phyloP scores from a whole-genome alignment of 2,113 vertebrate genomes.

The Carettochelys insculpta region DNA sequence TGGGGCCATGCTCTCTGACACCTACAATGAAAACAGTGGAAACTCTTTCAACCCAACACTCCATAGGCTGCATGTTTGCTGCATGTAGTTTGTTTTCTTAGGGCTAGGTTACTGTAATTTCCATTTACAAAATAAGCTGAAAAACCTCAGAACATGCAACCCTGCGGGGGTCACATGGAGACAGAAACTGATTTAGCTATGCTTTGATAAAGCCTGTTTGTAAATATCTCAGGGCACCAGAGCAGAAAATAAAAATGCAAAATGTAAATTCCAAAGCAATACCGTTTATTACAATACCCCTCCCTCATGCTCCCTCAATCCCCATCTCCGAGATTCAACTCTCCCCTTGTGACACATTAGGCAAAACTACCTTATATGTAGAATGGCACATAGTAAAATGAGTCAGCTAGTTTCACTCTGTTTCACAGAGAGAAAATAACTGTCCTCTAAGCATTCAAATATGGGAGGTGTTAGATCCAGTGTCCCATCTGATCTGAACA shows the following conservation, averaged over 20 bases:
- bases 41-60: neutral
- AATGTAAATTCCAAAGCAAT: neutral
- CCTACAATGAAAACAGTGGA: slow-evolving; percentile 73
- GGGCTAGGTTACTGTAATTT: neutral
- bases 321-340: neutral
- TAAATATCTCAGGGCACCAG: neutral
- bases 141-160: neutral
- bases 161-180: neutral
- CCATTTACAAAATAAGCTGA: neutral
- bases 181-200: fast-evolving
- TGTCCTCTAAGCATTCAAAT: neutral
- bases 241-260: neutral
- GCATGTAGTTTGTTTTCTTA: neutral
- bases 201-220: neutral
- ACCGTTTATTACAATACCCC: neutral
- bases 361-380: neutral
- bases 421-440: neutral
- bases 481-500: neutral
- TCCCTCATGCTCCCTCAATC: neutral
- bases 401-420: neutral
- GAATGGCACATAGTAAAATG: no score
- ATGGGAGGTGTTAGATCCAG: neutral
- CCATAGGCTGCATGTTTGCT: neutral
- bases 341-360: neutral
- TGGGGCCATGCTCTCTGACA: slow-evolving; percentile 81